Evolutionary conservation across 2,888 invertebrate species (phyloP), one percentile per base, ranked within the genome.

Genomic region (Synanthedon andrenaeformis): DNA sequence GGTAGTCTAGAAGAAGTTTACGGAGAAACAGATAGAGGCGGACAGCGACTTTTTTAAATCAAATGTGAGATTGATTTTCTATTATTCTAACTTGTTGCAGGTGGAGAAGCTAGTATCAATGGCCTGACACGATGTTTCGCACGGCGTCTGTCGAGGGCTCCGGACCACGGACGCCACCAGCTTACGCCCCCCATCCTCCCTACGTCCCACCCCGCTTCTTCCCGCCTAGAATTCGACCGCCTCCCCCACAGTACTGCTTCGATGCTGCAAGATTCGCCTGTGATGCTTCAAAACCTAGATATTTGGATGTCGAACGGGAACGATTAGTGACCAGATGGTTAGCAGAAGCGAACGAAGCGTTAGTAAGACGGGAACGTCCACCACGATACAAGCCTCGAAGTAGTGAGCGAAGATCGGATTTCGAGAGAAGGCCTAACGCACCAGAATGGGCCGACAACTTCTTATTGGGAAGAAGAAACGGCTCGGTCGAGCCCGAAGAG

Each of bases 91-190:
- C 35, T 35, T 35, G 35, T 82, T 76, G 1, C 74, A 84, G 84
- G 72, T 72, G 76, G 68, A 62, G 66, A 65, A 55, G 64, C 55
- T 67, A 70, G 65, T 70, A 73, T 76, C 80, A 71, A 86, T 85
- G 85, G 79, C 77, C 77, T 84, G 85, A 83, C 67, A 73, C 61
- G 60, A 86, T 87, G 86, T 87, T 86, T 70, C 72, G 86, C 64
- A 84, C 86, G 84, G 86, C 85, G 82, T 86, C 86, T 77, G 82
- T 82, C 66, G 86, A 87, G 73, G 84, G 86, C 70, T 86, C 86
- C 53, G 85, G 81, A 76, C 84, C 85, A 68, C 76, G 86, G 75
- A 85, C 86, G 74, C 86, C 86, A 65, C 86, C 86, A 59, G 85
- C 86, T 64, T 87, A 87, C 74, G 86, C 84, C 57, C 82, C 83